These are phyloP conservation scores for Pachliopta kotzebuea DNA, from an alignment of 2,888 invertebrate species.

Conservation along the genomic window DNA sequence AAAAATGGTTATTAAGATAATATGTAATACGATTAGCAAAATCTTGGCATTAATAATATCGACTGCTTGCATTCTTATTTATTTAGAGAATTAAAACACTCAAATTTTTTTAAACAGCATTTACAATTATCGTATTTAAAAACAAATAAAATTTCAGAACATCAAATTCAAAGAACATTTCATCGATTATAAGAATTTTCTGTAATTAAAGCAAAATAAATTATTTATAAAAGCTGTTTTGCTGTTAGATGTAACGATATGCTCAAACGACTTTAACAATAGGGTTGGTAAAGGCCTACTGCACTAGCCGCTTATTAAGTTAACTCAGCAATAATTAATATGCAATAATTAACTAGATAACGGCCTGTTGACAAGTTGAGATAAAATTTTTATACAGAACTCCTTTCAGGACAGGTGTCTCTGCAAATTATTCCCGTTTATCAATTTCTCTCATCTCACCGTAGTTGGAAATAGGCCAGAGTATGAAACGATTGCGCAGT, in stretches of 20 bases:
- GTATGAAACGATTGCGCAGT: slow-evolving; percentile 25
- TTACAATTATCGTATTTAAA: too few relatives aligned
- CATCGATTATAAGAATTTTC: background rate
- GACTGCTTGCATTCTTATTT: too few relatives aligned
- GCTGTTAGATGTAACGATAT: slow-evolving; percentile 20
- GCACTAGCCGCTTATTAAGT: slow-evolving; percentile 16
- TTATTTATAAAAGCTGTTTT: background rate
- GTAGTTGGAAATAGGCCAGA: slow-evolving; percentile 29
- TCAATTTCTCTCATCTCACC: slow-evolving; percentile 20
- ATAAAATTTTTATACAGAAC: slow-evolving; percentile 20
- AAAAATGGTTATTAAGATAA: too few relatives aligned
- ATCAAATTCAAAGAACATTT: background rate
- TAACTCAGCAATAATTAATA: slow-evolving; percentile 26
- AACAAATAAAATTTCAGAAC: background rate
- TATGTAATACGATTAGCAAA: too few relatives aligned
- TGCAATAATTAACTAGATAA: slow-evolving; percentile 22
- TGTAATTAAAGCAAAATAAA: too few relatives aligned
- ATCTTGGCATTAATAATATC: too few relatives aligned
- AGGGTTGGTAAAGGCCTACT: slow-evolving; percentile 18
- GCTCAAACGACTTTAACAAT: slow-evolving; percentile 18
- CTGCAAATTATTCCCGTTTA: slow-evolving; percentile 26
- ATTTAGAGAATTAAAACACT: too few relatives aligned
- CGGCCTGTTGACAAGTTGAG: slow-evolving; percentile 20
- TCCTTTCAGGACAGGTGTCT: slow-evolving; percentile 22
- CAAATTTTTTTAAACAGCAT: too few relatives aligned